Evolutionary conservation across 2,888 invertebrate genomes (phyloP), one percentile per base, ranked within the genome.

Genomic region (Vandiemenella viatica): DNA sequence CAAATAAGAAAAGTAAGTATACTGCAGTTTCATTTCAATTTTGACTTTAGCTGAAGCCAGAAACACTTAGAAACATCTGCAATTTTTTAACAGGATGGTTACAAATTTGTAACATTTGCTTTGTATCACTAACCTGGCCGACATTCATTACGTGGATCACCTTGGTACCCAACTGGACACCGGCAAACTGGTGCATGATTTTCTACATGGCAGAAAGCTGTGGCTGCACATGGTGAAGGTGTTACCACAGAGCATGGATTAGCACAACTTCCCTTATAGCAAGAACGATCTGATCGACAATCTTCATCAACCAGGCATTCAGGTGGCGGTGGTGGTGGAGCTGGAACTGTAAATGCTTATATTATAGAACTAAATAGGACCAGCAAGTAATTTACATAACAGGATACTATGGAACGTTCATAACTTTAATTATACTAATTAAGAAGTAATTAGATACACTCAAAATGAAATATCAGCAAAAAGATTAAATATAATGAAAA

Each of bases 251-350:
- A 62, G 59, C 90, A 91, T 4, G 90, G 90, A 65, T 86, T 87
- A 0, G 79, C 70, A 60, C 90, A 91, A 20, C 71, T 67, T 55
- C 83, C 80, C 58, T 87, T 84, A 46, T 77, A 70, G 61, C 92
- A 92, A 10, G 77, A 76, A 57, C 77, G 76, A 58, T 89, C 84
- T 15, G 68, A 66, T 5, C 78, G 70, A 61, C 91, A 92, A 53
- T 91, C 89, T 41, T 78, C 77, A 61, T 87, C 80, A 18, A 72
- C 73, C 53, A 78, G 79, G 63, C 92, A 92, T 67, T 88, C 86
- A 48, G 78, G 72, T 56, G 64, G 56, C 19, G 67, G 65, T 37
- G 62, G 59, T 69, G 62, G 54, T 59, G 38, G 45, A 15, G 45
- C 41, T 19, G n/a, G n/a, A n/a, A n/a, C n/a, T n/a, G n/a, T n/a